A percentile compares a stretch with the other conserved stretches of the same genome.
These are phyloP conservation scores for Hepsetus odoe DNA, from an alignment of 2,113 vertebrate species.

Conservation along the genomic window DNA sequence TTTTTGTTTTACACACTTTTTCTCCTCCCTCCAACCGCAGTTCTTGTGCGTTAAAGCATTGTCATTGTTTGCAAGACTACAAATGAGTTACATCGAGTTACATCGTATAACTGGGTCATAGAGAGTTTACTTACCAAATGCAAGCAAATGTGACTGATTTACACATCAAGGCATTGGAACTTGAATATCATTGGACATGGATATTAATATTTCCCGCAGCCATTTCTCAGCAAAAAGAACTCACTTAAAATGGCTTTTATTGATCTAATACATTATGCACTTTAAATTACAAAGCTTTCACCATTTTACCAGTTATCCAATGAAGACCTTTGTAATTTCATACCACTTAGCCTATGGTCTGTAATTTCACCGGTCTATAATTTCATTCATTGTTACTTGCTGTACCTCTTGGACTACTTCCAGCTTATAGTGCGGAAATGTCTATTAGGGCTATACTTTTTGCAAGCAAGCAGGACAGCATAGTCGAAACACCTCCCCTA, in stretches of 20 bases:
- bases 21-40: background rate
- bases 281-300: background rate
- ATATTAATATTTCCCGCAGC: conserved; percentile 11
- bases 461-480: background rate
- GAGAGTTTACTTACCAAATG: background rate
- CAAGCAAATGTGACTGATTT: conserved; percentile 14
- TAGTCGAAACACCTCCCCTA: background rate
- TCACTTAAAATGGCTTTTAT: background rate
- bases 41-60: background rate
- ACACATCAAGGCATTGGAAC: conserved; percentile 11
- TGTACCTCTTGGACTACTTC: background rate
- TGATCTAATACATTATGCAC: background rate
- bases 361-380: background rate
- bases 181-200: background rate
- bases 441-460: no score
- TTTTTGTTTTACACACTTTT: background rate
- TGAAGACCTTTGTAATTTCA: background rate
- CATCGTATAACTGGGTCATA: background rate
- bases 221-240: background rate
- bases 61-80: background rate
- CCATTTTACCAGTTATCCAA: no score
- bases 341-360: background rate
- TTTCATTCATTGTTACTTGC: background rate
- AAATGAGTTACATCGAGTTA: conserved; percentile 18
- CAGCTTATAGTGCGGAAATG: no score